Base-by-base conservation (phyloP, 2,888 invertebrate species). In the Steinernema carpocapsae region DNA sequence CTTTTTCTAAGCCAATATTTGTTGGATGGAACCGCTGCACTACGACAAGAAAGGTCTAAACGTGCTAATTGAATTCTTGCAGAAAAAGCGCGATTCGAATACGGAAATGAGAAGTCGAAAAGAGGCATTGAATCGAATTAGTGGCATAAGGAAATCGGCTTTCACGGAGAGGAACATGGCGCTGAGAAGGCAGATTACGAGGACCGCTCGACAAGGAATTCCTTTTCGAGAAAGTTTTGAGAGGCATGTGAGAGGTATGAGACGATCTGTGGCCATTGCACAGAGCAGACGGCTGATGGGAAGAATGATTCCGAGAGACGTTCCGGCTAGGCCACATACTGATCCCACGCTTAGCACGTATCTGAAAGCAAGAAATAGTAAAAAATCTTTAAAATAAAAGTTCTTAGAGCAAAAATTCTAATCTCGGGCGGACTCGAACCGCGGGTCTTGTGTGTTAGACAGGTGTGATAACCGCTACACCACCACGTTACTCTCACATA, bases 261-360 rank as follows among this genome's bases (percentile, higher is more conserved):
- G 52, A 14, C 52, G 22, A 72, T 80, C 79, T 4, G 45, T n/a
- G 17, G 77, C 72, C 45, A 79, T 32, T n/a, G 72, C 32, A 73
- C 72, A 77, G 19, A 78, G 29, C 3, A 78, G 48, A 7, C 79
- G 75, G 17, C 74, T 77, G n/a, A 75, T 52, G 19, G 76, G 72
- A 32, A 79, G 37, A 52, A 76, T 75, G 17, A 79, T 46, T 46
- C 71, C 76, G 71, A 80, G 24, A n/a, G 81, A 43, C 19, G 77
- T 74, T n/a, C 73, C 76, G 24, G 64, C 64, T 7, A 79, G 56
- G 14, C 79, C 78, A 70, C 78, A 78, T 10, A 77, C 74, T 0
- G 77, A 73, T 26, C 79, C 79, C 7, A 80, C 78, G 26, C 72
- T 74, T 72, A 79, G 46, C 24, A 79, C 56, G 71, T 79, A 79